Conservation (phyloP, 1,140 invertebrate species). For the Brachionus calyciflorus region DNA sequence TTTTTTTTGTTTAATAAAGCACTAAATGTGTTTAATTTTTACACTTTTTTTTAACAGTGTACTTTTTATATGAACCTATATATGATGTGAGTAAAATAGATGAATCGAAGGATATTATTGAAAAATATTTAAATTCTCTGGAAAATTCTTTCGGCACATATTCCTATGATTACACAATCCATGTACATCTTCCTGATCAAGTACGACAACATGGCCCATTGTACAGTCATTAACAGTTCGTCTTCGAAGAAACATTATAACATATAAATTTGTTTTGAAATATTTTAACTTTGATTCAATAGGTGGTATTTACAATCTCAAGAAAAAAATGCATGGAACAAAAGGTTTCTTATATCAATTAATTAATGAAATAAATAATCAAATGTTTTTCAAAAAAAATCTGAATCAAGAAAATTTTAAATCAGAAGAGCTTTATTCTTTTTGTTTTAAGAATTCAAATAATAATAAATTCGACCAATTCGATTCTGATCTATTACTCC, state of each 20-base stretch:
- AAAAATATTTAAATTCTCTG: not conserved
- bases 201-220: not conserved
- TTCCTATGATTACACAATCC: conserved; percentile 6
- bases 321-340: not conserved
- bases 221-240: conserved; percentile 1
- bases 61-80: not conserved
- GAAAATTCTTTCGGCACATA: not conserved
- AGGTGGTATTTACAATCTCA: not conserved
- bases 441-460: not conserved
- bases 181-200: not conserved
- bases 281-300: no score
- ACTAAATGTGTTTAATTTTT: no score
- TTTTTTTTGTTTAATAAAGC: no score
- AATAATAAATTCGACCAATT: not conserved
- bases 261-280: no score
- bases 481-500: not conserved
- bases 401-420: not conserved
- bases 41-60: not conserved
- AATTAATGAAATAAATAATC: not conserved
- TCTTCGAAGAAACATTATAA: conserved; percentile 14
- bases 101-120: not conserved
- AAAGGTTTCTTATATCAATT: not conserved
- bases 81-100: not conserved
- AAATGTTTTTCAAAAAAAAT: not conserved
- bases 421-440: not conserved